phyloP scores from a whole-genome alignment of 2,113 vertebrate species.

The Tautogolabrus adspersus region DNA sequence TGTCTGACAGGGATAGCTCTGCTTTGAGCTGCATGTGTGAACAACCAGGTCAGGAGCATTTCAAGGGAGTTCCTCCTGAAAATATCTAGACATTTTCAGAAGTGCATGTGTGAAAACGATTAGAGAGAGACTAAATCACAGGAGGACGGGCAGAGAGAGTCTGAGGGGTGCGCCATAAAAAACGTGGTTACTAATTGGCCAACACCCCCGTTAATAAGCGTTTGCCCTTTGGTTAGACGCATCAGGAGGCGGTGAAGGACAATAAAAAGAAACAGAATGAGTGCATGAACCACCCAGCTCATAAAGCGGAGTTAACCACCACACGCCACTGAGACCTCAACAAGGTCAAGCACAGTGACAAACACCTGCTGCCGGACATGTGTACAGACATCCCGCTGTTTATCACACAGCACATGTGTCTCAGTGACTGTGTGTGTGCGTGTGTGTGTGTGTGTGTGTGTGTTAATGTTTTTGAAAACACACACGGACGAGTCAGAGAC shows the following conservation, averaged over 20 bases:
- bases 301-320: conserved; percentile 39
- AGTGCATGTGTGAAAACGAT: too few relatives aligned
- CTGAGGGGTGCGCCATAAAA: conserved; percentile 29
- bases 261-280: conserved; percentile 64
- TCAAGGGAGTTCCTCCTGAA: too few relatives aligned
- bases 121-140: conserved; percentile 8
- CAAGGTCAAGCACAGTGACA: conserved; percentile 21
- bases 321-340: conserved; percentile 20
- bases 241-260: conserved; percentile 64
- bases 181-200: conserved; percentile 68
- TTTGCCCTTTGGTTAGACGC: conserved; percentile 70
- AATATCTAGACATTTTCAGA: too few relatives aligned
- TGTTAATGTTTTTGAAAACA: not conserved
- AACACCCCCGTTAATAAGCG: conserved; percentile 68
- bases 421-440: not conserved
- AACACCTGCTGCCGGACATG: conserved; percentile 36
- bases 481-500: not conserved
- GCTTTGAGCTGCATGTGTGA: too few relatives aligned
- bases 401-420: conserved; percentile 24
- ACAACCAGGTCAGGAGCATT: too few relatives aligned
- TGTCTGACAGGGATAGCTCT: too few relatives aligned
- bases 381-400: conserved; percentile 25
- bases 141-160: conserved; percentile 13
- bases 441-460: too few relatives aligned
- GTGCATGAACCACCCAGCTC: conserved; percentile 42